These are phyloP conservation scores for Ondatra zibethicus DNA, from an alignment of 2,113 vertebrate species.

Conservation along the genomic window DNA sequence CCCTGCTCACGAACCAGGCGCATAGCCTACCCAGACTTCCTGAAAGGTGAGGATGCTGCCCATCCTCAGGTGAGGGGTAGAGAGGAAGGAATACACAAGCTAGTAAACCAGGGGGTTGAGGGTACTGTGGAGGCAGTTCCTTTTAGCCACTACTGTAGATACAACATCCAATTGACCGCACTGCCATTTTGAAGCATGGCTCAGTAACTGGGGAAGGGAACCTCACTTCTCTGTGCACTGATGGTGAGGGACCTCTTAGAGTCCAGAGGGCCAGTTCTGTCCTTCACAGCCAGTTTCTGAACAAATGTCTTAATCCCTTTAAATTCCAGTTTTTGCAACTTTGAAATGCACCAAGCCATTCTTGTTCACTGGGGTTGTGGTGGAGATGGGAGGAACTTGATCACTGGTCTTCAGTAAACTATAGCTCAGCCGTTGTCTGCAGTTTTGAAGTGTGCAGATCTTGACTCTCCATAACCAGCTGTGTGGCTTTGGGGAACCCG, in stretches of 20 bases:
- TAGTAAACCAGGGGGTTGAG: neutral
- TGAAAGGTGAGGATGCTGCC: neutral
- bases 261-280: neutral
- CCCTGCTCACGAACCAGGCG: neutral
- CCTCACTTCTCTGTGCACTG: neutral
- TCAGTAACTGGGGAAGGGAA: neutral
- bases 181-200: neutral
- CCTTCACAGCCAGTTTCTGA: neutral
- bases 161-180: neutral
- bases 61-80: neutral
- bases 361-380: neutral
- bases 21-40: neutral
- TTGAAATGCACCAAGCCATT: neutral
- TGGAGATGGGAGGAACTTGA: neutral
- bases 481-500: slow-evolving; percentile 45
- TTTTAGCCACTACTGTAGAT: too few relatives aligned
- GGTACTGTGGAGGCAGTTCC: neutral
- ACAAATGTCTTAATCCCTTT: slow-evolving; percentile 15
- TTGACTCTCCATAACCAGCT: slow-evolving; percentile 32
- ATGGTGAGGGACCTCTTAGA: neutral
- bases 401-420: neutral
- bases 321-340: neutral
- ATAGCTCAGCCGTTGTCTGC: neutral
- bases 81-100: neutral
- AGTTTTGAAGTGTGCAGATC: neutral